A percentile compares a stretch with the other conserved stretches of the same genome.
These are phyloP conservation scores for Harlomillsia oculata DNA, from an alignment of 1,140 invertebrate genomes.

Conservation along the genomic window DNA sequence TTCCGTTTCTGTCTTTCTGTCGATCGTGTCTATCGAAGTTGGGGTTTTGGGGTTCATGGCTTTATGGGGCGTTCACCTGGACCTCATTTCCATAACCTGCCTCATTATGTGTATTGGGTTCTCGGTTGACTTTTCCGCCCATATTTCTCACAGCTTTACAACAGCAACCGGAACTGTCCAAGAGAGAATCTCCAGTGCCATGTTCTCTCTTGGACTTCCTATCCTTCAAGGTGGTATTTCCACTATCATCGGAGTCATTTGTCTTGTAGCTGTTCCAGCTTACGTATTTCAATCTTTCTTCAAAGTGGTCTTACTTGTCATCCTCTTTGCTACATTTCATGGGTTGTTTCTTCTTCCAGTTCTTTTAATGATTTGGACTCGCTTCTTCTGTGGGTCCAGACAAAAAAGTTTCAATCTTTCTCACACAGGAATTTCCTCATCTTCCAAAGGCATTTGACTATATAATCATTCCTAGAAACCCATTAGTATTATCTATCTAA, in stretches of 20 bases:
- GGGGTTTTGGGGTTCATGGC: constrained; percentile 94
- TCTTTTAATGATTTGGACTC: constrained; percentile 52
- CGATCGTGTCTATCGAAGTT: constrained; percentile 86
- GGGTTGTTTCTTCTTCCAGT: constrained; percentile 84
- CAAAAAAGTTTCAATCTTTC: too few relatives aligned
- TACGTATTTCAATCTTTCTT: constrained; percentile 97
- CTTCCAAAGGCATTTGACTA: too few relatives aligned
- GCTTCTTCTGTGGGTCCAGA: too few relatives aligned
- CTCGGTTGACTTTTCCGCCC: constrained; percentile 47
- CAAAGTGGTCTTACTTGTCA: constrained; percentile 92
- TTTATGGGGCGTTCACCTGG: constrained; percentile 84
- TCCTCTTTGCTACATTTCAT: constrained; percentile 85
- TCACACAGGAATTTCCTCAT: too few relatives aligned
- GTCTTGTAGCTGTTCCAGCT: constrained; percentile 75
- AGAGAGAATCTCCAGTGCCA: constrained; percentile 68
- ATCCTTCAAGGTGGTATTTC: constrained; percentile 71
- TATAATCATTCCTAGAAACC: too few relatives aligned
- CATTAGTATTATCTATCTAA: too few relatives aligned
- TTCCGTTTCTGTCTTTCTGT: constrained; percentile 86
- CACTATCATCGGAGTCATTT: constrained; percentile 79
- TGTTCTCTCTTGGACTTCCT: constrained; percentile 83
- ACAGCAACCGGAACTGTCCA: constrained; percentile 61
- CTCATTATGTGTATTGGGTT: constrained; percentile 98
- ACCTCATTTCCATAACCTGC: constrained; percentile 94
- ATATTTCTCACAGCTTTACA: constrained; percentile 77